Evolutionary conservation across 1,140 invertebrate genomes (phyloP).

Genomic region (Adoxophyes honmai): DNA sequence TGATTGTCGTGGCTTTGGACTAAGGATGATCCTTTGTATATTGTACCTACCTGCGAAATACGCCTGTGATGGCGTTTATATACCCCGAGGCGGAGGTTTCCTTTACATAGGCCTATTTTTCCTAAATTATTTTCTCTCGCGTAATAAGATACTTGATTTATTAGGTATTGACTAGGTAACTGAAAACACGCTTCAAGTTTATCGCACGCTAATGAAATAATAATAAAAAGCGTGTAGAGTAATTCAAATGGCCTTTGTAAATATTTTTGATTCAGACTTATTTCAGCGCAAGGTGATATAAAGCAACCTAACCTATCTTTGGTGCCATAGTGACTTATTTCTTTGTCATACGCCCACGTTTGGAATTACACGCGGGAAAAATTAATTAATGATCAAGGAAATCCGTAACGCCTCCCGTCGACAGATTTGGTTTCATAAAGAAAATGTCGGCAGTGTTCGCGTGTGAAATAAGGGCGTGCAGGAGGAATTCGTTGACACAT

Average conservation of each 20-base stretch:
- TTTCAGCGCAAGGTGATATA: neutral
- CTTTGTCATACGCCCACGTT: too few species aligned
- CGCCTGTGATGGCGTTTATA: neutral
- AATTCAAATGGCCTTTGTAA: too few species aligned
- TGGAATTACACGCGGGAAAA: neutral
- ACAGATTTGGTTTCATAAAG: constrained; percentile 10
- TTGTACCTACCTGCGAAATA: neutral
- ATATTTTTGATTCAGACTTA: too few species aligned
- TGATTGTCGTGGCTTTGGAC: neutral
- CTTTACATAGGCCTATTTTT: neutral
- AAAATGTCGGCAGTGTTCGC: neutral
- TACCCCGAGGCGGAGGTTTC: neutral
- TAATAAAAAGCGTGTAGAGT: neutral
- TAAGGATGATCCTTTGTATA: neutral
- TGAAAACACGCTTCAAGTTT: neutral
- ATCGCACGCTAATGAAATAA: neutral
- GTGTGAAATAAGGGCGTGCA: constrained; percentile 8
- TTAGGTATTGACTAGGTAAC: neutral
- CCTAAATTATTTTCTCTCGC: neutral
- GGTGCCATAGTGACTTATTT: neutral
- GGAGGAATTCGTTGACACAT: constrained; percentile 14
- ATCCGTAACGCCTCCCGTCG: neutral
- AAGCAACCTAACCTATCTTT: neutral
- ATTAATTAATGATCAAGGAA: constrained; percentile 1
- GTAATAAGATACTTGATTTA: neutral